Conservation (phyloP, 2,113 vertebrate genomes). For the Corythornis madagascariensis region DNA sequence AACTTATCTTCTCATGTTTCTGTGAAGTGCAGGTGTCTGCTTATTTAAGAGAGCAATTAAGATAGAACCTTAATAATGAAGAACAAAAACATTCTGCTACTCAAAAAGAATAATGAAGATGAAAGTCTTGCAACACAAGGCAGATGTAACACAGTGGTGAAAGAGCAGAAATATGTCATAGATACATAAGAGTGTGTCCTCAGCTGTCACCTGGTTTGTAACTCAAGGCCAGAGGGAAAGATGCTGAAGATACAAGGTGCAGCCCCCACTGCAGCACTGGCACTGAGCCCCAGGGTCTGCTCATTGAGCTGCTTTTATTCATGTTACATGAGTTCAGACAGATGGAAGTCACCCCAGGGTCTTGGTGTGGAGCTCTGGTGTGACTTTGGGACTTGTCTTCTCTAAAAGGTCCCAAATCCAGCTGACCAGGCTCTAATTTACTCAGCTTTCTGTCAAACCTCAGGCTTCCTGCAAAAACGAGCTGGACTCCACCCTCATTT, state of each 20-base stretch:
- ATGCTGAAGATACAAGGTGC: rapidly evolving
- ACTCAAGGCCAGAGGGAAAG: neutral
- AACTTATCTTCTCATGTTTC: neutral
- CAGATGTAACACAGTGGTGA: neutral
- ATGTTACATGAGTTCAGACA: neutral
- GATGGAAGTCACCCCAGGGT: neutral
- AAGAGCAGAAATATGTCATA: neutral
- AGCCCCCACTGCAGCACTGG: neutral
- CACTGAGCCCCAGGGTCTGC: neutral
- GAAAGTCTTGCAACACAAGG: neutral
- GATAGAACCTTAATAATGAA: neutral
- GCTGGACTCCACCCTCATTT: neutral
- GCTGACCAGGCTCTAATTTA: neutral
- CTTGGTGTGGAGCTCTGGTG: neutral
- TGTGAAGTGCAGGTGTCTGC: conserved; percentile 34
- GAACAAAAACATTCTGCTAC: neutral
- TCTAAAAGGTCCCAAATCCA: neutral
- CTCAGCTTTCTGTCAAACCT: neutral
- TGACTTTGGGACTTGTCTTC: neutral
- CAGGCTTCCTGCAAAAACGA: neutral
- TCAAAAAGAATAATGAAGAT: neutral
- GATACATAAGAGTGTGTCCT: neutral
- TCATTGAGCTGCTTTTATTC: neutral
- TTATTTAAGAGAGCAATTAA: conserved; percentile 13
- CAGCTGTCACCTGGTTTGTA: neutral